A percentile compares a stretch with the other conserved stretches of the same genome.
These are phyloP conservation scores for Ormyrus thymus DNA, from an alignment of 2,888 invertebrate genomes.

Conservation along the genomic window DNA sequence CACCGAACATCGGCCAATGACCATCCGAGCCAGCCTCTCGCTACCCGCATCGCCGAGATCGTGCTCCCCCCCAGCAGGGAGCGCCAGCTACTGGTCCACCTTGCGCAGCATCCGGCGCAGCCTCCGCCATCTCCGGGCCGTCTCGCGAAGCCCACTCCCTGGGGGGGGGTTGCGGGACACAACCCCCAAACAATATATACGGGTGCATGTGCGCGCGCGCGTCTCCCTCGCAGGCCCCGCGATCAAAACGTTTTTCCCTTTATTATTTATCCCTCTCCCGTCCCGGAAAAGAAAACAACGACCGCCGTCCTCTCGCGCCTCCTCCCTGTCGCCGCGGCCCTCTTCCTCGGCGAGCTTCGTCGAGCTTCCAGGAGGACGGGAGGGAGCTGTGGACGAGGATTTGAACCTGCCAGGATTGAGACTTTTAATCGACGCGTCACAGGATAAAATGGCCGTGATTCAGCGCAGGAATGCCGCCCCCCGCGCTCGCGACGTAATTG, in stretches of 20 bases:
- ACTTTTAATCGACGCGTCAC: constrained; percentile 49
- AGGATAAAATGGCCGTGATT: constrained; percentile 69
- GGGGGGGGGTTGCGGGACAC: constrained; percentile 58
- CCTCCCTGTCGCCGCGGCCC: too few relatives aligned
- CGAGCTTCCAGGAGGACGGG: too few relatives aligned
- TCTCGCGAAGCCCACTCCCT: constrained; percentile 26
- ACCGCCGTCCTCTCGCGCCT: too few relatives aligned
- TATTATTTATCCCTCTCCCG: constrained; percentile 32
- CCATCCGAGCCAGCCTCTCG: constrained; percentile 5
- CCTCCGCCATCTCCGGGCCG: constrained; percentile 63
- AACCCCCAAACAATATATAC: constrained; percentile 47
- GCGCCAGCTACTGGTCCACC: constrained; percentile 69
- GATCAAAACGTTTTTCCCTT: constrained; percentile 23
- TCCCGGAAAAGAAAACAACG: neutral
- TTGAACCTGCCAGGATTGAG: neutral
- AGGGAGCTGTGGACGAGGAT: neutral
- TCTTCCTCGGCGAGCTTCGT: too few relatives aligned
- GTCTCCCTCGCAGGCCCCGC: constrained; percentile 16
- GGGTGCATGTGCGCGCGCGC: constrained; percentile 5
- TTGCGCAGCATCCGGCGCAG: constrained; percentile 65
- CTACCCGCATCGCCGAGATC: neutral
- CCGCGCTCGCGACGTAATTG: constrained; percentile 31
- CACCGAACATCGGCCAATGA: constrained; percentile 43
- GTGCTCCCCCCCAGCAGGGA: constrained; percentile 61
- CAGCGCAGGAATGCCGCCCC: constrained; percentile 52